These are phyloP conservation scores for Rhimphoctona megacephalus DNA, from an alignment of 2,888 invertebrate genomes.

Conservation along the genomic window DNA sequence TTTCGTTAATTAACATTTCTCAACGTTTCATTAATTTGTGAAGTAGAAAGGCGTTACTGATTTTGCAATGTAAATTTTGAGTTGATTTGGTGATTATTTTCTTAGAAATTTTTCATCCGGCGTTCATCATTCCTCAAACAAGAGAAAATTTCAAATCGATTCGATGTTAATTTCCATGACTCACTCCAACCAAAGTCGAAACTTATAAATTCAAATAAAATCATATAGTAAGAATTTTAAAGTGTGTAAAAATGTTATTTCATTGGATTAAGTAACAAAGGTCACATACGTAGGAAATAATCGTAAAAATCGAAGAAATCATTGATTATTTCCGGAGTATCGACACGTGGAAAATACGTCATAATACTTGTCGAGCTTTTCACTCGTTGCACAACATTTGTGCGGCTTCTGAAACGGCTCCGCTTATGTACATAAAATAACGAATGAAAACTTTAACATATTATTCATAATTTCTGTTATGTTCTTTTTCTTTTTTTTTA, in stretches of 20 bases:
- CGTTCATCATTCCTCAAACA: too few relatives aligned
- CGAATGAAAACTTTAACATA: neutral
- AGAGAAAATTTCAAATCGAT: too few relatives aligned
- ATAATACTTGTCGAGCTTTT: neutral
- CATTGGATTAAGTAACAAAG: neutral
- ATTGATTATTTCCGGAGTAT: conserved; percentile 6
- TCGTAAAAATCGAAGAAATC: neutral
- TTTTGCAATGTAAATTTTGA: too few relatives aligned
- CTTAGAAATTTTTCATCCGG: too few relatives aligned
- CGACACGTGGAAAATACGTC: conserved; percentile 14
- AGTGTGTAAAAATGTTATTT: neutral
- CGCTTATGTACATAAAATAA: neutral
- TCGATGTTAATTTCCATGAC: too few relatives aligned
- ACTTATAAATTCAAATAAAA: too few relatives aligned
- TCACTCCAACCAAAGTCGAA: too few relatives aligned
- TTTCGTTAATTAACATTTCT: too few relatives aligned
- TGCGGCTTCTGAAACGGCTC: neutral
- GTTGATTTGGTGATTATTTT: too few relatives aligned
- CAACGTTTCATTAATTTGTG: neutral
- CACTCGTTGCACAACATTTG: neutral
- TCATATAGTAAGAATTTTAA: neutral
- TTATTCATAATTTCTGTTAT: conserved; percentile 8
- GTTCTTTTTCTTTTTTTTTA: neutral
- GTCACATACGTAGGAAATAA: neutral
- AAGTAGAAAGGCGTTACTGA: neutral